Evolutionary conservation across 2,888 invertebrate genomes (phyloP), one percentile per base, ranked within the genome.

Genomic region (Ariolimax columbianus): DNA sequence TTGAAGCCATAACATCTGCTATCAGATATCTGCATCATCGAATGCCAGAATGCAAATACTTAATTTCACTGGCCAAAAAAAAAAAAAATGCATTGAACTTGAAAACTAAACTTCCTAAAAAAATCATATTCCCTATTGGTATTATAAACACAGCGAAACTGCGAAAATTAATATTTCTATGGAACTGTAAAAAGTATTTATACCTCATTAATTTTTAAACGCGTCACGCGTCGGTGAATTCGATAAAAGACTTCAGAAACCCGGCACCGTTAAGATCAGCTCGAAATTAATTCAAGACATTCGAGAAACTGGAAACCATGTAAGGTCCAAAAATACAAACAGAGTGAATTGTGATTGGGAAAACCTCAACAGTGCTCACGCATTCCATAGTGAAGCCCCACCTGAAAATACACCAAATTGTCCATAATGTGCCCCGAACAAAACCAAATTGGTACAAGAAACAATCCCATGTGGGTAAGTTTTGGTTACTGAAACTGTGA

Each of bases 341-440:
- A 33, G 33, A 9, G 30, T 33, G 33, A 75, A 14, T 30, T 26
- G 11, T 23, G 33, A 51, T 14, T 51, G 75, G 75, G 51, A 75
- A 75, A 75, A 30, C 75, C 51, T 75, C 36, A 47, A 36, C 7
- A 47, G 73, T 14, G 43, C 75, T 75, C 51, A 51, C 75, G 7
- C 43, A 3, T 43, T 63, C n/a, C 59, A 63, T 26, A n/a, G n/a
- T n/a, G 11, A n/a, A 3, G 59, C n/a, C 23, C 59, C 6, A 3
- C n/a, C 4, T 63, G 59, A 63, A 26, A 63, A 63, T n/a, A 63
- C n/a, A 1, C 59, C n/a, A 6, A 70, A 70, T 26, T 70, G 38
- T 70, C 70, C 38, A 19, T 14, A 36, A 23, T 70, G 38, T 38
- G 38, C 7, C 55, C 55, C 55, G 3, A 55, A 30, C 26, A n/a